These are phyloP conservation scores for Carcharodon carcharias DNA, from an alignment of 2,797 vertebrate genomes.

Conservation along the genomic window DNA sequence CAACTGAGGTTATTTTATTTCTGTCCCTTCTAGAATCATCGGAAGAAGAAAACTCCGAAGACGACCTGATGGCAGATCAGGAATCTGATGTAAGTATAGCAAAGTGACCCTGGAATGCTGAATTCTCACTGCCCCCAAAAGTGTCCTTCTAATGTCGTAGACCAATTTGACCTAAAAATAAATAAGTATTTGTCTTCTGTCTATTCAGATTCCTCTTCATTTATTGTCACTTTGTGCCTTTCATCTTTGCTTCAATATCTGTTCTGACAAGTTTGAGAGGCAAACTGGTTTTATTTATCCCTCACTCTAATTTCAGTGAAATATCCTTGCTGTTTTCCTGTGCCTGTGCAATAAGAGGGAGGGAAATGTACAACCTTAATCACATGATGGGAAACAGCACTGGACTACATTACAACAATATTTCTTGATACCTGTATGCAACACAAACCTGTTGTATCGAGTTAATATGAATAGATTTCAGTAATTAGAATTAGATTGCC, in stretches of 20 bases:
- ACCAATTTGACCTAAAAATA: not conserved
- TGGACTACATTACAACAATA: not conserved
- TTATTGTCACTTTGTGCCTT: not conserved
- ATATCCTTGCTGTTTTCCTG: not conserved
- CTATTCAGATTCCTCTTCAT: not conserved
- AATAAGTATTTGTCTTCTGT: not conserved
- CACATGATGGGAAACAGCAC: not conserved
- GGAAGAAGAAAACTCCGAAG: constrained; percentile 76
- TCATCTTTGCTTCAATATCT: not conserved
- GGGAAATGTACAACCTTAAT: not conserved
- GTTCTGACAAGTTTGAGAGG: not conserved
- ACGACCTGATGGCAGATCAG: constrained; percentile 74
- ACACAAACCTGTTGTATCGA: not conserved
- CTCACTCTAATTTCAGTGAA: not conserved
- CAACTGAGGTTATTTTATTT: not conserved
- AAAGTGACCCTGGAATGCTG: not conserved
- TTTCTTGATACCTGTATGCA: not conserved
- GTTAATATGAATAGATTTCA: not conserved
- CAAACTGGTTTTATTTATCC: not conserved
- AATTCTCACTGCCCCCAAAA: not conserved
- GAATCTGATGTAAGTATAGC: constrained; percentile 82
- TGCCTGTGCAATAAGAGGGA: not conserved
- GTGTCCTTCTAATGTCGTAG: not conserved
- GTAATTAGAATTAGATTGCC: not conserved
- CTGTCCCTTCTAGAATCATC: constrained; percentile 73